phyloP scores from a whole-genome alignment of 2,888 invertebrate genomes.

The Ochropleura leucogaster region DNA sequence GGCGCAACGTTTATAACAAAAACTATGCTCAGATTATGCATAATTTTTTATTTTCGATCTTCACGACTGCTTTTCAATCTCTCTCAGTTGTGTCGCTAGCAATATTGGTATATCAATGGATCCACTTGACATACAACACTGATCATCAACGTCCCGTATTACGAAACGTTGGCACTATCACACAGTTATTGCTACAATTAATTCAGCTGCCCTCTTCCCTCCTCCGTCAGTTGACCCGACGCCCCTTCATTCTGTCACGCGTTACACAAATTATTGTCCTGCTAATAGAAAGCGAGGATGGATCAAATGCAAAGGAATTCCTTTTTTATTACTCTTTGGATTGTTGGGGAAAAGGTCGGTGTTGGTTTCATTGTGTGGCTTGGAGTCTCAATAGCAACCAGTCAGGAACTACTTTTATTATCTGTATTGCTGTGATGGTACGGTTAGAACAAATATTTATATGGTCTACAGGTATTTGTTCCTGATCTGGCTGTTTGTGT shows the following conservation, averaged over 20 bases:
- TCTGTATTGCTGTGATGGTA: not conserved
- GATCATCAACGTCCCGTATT: conserved; percentile 56
- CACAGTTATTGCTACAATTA: conserved; percentile 76
- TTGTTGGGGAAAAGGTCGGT: not conserved
- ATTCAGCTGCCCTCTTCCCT: conserved; percentile 65
- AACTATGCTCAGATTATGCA: not conserved
- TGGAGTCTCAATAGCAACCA: not conserved
- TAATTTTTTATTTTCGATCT: not conserved
- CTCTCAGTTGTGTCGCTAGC: not conserved
- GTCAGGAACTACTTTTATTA: not conserved
- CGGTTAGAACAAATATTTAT: not conserved
- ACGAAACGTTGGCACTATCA: conserved; percentile 65
- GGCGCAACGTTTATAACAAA: too few species aligned
- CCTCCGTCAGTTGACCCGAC: conserved; percentile 72
- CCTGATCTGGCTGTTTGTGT: not conserved
- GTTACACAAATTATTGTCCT: conserved; percentile 56
- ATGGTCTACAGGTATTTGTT: not conserved
- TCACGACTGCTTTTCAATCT: not conserved
- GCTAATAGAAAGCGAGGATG: conserved; percentile 54
- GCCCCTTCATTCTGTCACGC: conserved; percentile 55
- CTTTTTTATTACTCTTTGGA: conserved; percentile 11
- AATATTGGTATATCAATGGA: not conserved
- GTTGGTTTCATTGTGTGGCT: not conserved
- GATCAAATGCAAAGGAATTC: conserved; percentile 25
- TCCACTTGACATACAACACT: conserved; percentile 12